These are phyloP conservation scores for Okapia johnstoni DNA, from an alignment of 2,113 vertebrate species.

Conservation along the genomic window DNA sequence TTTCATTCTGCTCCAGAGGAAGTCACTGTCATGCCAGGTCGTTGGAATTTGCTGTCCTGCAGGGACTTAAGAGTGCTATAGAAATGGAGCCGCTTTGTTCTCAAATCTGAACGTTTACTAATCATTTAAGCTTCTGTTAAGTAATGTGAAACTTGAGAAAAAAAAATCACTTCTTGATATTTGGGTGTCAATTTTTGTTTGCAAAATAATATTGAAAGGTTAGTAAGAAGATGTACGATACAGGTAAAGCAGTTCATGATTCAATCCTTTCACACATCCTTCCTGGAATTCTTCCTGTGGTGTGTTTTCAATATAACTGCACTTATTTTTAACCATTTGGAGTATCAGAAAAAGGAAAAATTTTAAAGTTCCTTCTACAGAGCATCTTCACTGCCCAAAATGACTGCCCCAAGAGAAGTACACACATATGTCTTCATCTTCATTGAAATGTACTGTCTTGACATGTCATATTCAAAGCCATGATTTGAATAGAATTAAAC, in stretches of 20 bases:
- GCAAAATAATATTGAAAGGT: background rate
- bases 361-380: background rate
- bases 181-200: background rate
- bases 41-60: constrained; percentile 6
- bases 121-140: constrained; percentile 26
- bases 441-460: background rate
- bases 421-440: background rate
- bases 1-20: constrained; percentile 50
- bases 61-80: background rate
- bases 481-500: background rate
- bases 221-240: background rate
- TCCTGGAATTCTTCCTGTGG: background rate
- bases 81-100: background rate
- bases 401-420: background rate
- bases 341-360: background rate
- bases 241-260: background rate
- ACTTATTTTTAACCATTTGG: background rate
- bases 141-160: background rate
- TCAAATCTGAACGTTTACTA: constrained; percentile 18
- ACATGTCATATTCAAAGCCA: background rate
- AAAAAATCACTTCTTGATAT: background rate
- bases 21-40: background rate
- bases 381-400: accelerated
- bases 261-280: background rate
- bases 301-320: background rate